A percentile compares a stretch with the other conserved stretches of the same genome.
Conservation (phyloP, 2,797 vertebrate species). For the Catostomus latipinnis region DNA sequence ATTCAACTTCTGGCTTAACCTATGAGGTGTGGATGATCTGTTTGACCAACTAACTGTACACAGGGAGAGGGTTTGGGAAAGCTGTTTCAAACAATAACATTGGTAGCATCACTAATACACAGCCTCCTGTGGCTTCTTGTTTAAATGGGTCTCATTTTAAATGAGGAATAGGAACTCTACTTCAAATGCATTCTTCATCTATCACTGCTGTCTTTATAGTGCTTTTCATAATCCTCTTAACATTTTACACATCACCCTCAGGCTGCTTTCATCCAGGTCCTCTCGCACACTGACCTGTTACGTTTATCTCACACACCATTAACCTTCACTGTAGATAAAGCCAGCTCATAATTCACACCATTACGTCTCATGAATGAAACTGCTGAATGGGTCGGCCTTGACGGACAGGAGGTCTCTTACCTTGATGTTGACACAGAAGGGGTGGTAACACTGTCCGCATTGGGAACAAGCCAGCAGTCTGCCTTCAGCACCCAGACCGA, state of each 20-base stretch:
- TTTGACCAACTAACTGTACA: too few species aligned
- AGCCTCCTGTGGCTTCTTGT: background rate
- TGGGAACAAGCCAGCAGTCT: constrained; percentile 92
- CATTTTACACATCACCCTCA: constrained; percentile 44
- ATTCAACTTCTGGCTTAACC: too few species aligned
- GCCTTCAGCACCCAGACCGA: constrained; percentile 94
- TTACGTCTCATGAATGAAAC: background rate
- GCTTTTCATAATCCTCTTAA: constrained; percentile 47
- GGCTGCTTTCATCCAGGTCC: constrained; percentile 35
- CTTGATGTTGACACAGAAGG: constrained; percentile 97
- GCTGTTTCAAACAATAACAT: too few species aligned
- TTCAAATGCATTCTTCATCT: background rate
- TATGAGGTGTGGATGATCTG: background rate
- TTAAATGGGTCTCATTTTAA: background rate
- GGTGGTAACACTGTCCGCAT: constrained; percentile 98
- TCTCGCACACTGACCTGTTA: constrained; percentile 41
- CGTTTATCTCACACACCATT: constrained; percentile 36
- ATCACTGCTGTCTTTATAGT: constrained; percentile 2
- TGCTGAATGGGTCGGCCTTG: background rate
- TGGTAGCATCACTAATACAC: background rate
- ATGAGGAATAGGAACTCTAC: background rate
- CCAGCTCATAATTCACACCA: constrained; percentile 41
- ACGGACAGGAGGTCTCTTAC: constrained; percentile 70
- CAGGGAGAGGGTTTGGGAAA: too few species aligned
- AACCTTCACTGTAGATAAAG: constrained; percentile 36